Base-by-base conservation (phyloP, 2,888 invertebrate species). In the Bedellia somnulentella region DNA sequence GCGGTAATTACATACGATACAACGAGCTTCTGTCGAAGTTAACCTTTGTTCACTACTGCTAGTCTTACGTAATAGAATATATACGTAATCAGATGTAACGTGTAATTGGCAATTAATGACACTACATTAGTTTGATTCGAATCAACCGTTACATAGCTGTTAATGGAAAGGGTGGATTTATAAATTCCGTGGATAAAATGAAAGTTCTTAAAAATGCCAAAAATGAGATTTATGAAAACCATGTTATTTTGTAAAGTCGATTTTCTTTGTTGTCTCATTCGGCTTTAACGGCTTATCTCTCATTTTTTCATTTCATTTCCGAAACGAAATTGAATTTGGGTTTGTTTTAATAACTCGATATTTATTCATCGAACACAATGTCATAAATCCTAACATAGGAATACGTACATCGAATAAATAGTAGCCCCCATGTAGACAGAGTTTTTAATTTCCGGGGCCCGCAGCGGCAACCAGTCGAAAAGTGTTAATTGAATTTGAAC, bases 371-470 rank as follows among this genome's bases (percentile, higher is more conserved):
- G 21, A 26, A 17, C 27, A 15, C 14, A n/a, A 9, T 9, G 14
- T 21, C 27, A 32, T 35, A 36, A 35, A 36, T 35, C 34, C 30
- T 25, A 26, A 35, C 30, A 29, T 21, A 31, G 16, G 29, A 37
- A 30, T 15, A 30, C 17, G 16, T 30, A 24, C 9, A 23, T 16
- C 8, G n/a, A 34, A 34, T n/a, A n/a, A n/a, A n/a, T n/a, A n/a
- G n/a, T n/a, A n/a, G n/a, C n/a, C 37, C 37, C 37, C 45, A 40
- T 43, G 36, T 40, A 46, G 45, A 43, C 40, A 58, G 60, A 60
- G 57, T 62, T 67, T 68, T 70, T 68, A 68, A 71, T 73, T 73
- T 70, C 71, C 68, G 68, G 58, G 47, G 49, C 47, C 54, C 52
- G 49, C 43, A 47, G 47, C 54, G 52, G 64, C 60, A 8, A 2